Conservation (phyloP, 2,888 invertebrate genomes). For the Synanthedon tipuliformis region DNA sequence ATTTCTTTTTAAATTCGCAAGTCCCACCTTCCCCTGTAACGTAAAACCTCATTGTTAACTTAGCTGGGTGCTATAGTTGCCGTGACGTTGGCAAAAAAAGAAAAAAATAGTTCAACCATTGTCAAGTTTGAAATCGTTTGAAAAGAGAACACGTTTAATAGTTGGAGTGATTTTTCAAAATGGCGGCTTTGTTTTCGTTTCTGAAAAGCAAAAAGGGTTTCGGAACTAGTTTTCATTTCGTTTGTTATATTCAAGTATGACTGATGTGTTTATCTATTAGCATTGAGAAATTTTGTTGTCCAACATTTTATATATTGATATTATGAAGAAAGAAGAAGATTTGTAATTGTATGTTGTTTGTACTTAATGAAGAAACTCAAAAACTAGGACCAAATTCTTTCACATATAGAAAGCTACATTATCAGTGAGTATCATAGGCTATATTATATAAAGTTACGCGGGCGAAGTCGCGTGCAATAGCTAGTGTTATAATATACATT, state of each 20-base stretch:
- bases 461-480: too few relatives aligned
- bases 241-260: background rate
- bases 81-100: conserved; percentile 37
- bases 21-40: conserved; percentile 12
- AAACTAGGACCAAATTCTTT: too few relatives aligned
- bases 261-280: background rate
- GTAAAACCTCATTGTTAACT: conserved; percentile 23
- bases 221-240: background rate
- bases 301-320: too few relatives aligned
- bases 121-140: conserved; percentile 23
- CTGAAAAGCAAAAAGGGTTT: conserved; percentile 6
- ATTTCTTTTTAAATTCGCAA: conserved; percentile 6
- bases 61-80: conserved; percentile 32
- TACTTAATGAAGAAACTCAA: too few relatives aligned
- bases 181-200: conserved; percentile 10
- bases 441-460: too few relatives aligned
- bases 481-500: too few relatives aligned
- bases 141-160: conserved; percentile 33
- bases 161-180: conserved; percentile 27
- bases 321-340: too few relatives aligned
- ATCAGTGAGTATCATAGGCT: too few relatives aligned
- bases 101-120: conserved; percentile 30
- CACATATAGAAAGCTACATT: too few relatives aligned
- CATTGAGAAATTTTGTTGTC: too few relatives aligned
- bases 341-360: too few relatives aligned